Conservation (phyloP, 2,113 vertebrate genomes). For the Isurus oxyrinchus region DNA sequence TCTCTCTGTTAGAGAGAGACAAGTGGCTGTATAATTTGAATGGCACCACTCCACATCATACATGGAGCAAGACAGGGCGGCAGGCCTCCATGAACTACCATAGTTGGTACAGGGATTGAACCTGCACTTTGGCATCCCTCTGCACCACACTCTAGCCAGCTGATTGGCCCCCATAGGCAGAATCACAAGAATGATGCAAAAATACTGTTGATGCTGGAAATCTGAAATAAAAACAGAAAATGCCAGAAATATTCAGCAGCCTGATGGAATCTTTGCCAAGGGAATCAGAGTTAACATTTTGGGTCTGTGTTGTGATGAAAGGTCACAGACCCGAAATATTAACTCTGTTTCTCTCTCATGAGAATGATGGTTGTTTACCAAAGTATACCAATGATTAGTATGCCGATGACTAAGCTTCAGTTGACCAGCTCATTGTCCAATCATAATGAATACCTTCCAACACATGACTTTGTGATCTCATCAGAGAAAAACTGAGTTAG, state of each 20-base stretch:
- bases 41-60: no score
- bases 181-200: not conserved
- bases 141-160: not conserved
- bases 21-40: not conserved
- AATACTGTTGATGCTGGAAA: not conserved
- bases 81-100: not conserved
- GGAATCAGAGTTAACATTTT: not conserved
- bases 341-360: not conserved
- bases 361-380: not conserved
- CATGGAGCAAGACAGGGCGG: no score
- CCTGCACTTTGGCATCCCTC: not conserved
- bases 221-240: not conserved
- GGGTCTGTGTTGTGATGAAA: not conserved
- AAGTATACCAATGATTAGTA: not conserved
- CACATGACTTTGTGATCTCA: not conserved
- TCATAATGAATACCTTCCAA: not conserved
- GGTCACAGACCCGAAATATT: not conserved
- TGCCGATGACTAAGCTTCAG: not conserved
- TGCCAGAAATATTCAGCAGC: not conserved
- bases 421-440: slow-evolving; percentile 20
- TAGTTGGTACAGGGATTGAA: not conserved
- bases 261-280: not conserved
- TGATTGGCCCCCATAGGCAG: not conserved
- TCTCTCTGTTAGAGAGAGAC: not conserved
- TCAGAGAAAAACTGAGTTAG: not conserved